Percentiles rank a stretch among this genome's conserved stretches.
phyloP scores from a whole-genome alignment of 2,797 vertebrate species.

The Oreochromis mossambicus region DNA sequence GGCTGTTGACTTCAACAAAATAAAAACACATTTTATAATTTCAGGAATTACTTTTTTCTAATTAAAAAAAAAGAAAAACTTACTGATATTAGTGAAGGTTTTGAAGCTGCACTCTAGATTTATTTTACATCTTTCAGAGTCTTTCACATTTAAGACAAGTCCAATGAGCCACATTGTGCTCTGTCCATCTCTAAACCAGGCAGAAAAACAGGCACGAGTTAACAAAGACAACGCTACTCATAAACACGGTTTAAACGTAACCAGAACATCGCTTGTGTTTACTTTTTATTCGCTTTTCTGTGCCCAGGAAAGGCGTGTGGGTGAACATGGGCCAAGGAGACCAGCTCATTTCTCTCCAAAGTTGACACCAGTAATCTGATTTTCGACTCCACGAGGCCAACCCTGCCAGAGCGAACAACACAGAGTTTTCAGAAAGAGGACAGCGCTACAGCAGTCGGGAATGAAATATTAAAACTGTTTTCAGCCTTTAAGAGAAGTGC shows the following conservation, averaged over 20 bases:
- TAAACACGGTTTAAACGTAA: not conserved
- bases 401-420: slow-evolving; percentile 62
- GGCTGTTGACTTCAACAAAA: not conserved
- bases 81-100: not conserved
- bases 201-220: not conserved
- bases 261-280: slow-evolving; percentile 45
- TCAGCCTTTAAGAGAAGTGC: not conserved
- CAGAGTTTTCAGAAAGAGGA: not conserved
- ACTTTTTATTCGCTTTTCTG: slow-evolving; percentile 81
- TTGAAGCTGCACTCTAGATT: not conserved
- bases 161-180: not conserved
- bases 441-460: not conserved
- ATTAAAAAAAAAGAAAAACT: not conserved
- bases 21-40: not conserved
- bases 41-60: not conserved
- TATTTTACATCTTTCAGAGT: not conserved
- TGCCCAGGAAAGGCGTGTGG: slow-evolving; percentile 83
- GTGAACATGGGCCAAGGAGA: slow-evolving; percentile 85
- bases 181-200: not conserved
- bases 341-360: slow-evolving; percentile 86
- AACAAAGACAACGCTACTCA: not conserved
- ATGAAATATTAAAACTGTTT: slow-evolving; percentile 25
- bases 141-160: not conserved
- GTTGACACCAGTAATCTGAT: slow-evolving; percentile 86
- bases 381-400: slow-evolving; percentile 90